Base-by-base conservation (phyloP, 1,140 invertebrate genomes). In the Ostrea denselamellosa region DNA sequence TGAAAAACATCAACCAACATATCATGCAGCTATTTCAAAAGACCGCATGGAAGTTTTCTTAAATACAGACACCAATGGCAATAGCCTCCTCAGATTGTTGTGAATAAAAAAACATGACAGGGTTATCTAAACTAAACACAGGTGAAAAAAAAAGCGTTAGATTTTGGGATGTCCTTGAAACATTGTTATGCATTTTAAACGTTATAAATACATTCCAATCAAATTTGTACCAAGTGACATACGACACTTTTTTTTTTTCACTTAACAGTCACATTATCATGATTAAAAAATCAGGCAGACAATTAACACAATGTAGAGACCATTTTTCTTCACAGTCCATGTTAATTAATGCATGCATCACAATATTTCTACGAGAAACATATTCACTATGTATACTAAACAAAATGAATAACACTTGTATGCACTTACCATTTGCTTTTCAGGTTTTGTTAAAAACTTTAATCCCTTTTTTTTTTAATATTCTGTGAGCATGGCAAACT, bases 321-420 rank as follows among this genome's bases (percentile, higher is more conserved):
- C 56, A 19, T 62, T n/a, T n/a, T n/a, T 62, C 17, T 62, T 62
- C 56, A 62, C 56, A 19, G 56, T 19, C 56, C 17, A n/a, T 19
- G 56, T n/a, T 62, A 62, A 62, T 62, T 62, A 62, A 62, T 62
- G 56, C 56, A 62, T 62, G 56, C 56, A 62, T 62, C 56, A 62
- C 7, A 62, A 62, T 12, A 58, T 7, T n/a, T 7, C 56, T 19
- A 62, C 17, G 19, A n/a, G 17, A 19, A n/a, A 19, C 56, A 62
- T 17, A 62, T 62, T 17, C 56, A 62, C 56, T 19, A 19, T n/a
- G 56, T 62, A 14, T 62, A 14, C 56, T 19, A n/a, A 62, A 58
- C 12, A 58, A 58, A 58, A 62, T 44, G 19, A n/a, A 19, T 19
- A 62, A 62, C 0, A 62, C 56, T 62, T 17, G 17, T 62, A 17